phyloP scores from a whole-genome alignment of 2,797 vertebrate genomes.

The Sebastes ruberrimus region DNA sequence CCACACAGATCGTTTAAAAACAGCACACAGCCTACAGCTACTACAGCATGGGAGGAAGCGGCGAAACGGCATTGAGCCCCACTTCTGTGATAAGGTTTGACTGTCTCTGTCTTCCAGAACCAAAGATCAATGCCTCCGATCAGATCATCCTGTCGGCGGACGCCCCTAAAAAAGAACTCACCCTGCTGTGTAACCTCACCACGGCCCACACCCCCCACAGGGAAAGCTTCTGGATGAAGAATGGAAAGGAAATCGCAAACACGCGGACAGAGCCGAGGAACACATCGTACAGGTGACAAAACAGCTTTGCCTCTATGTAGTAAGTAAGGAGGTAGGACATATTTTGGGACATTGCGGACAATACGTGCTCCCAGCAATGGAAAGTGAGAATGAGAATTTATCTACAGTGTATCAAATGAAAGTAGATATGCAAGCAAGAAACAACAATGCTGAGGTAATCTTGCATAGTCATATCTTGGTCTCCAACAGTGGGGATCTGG shows the following conservation, averaged over 20 bases:
- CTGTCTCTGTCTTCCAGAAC: constrained; percentile 90
- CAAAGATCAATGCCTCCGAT: constrained; percentile 92
- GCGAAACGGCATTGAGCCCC: constrained; percentile 37
- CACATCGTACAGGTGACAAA: constrained; percentile 88
- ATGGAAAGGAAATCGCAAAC: constrained; percentile 88
- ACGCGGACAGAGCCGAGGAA: constrained; percentile 82
- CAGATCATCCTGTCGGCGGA: constrained; percentile 84
- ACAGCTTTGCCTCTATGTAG: neutral
- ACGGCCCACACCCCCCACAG: constrained; percentile 84
- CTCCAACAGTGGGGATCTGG: constrained; percentile 2
- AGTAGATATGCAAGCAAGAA: neutral
- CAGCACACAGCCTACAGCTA: constrained; percentile 56
- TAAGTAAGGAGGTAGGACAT: neutral
- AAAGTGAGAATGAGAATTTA: neutral
- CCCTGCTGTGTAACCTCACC: constrained; percentile 93
- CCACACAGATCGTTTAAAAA: constrained; percentile 70
- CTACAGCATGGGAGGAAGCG: constrained; percentile 35
- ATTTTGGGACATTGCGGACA: neutral
- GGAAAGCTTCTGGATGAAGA: constrained; percentile 96
- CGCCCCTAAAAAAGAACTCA: constrained; percentile 70
- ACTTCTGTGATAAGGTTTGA: constrained; percentile 69
- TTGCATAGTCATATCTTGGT: neutral
- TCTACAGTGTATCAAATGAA: neutral
- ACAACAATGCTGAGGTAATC: neutral
- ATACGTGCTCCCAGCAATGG: neutral